Base-by-base conservation (phyloP, 2,888 invertebrate species). In the Xestoiulus laeticollis region DNA sequence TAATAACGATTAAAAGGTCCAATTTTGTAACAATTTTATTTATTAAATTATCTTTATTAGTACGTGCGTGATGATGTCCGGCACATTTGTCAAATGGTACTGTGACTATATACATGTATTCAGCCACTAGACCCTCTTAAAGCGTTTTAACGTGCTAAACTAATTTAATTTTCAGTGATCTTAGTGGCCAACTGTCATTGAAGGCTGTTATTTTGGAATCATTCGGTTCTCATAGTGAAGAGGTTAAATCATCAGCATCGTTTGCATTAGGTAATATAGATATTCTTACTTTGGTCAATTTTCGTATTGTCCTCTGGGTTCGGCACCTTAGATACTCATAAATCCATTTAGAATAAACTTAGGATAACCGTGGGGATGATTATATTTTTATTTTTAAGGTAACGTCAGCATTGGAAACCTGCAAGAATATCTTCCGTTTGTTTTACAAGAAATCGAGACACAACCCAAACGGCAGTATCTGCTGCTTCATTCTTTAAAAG, bases 181-280 rank as follows among this genome's bases (percentile, higher is more conserved):
- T 98, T 89, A 96, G 96, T 91, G 94, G 95, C 48, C 95, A 97
- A 89, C 93, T 94, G 84, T 94, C 95, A 89, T 92, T 98, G 85
- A 90, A 91, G 87, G 89, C 91, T 5, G 91, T 93, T 14, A 92
- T 94, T 32, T 93, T 99, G 89, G 95, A 95, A 89, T 97, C 98
- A 26, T 99, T 99, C 92, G 95, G 96, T 0, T 96, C 97, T 5
- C 94, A 95, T 16, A 98, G 97, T 0, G 99, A 99, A 92, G 99
- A 99, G 92, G 96, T 99, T 2, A 99, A 99, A 92, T 97, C 97
- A 0, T 99, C 99, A 0, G 99, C 99, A 19, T 98, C 99, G 90
- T 98, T 99, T 92, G 97, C 99, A 0, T 94, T 99, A 85, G 99
- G 93, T 92, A 90, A 89, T 4, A 6, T 0, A 16, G 32, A 14